Evolutionary conservation across 2,888 invertebrate genomes (phyloP).

Genomic region (Drosophila paramelanica): DNA sequence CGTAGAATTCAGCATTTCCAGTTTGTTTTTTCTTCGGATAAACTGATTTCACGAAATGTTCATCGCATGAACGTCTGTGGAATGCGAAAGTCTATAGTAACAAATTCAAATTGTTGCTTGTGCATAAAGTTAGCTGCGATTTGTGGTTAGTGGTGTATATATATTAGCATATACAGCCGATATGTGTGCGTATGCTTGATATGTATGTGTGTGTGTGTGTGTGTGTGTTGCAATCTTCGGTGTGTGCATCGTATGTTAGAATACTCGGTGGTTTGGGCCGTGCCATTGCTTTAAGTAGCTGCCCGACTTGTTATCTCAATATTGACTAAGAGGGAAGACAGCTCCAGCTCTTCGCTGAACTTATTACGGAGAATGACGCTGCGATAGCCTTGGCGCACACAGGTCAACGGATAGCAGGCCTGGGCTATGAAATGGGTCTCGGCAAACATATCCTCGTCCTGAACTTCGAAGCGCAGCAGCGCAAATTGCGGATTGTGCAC

Average conservation of each 20-base stretch:
- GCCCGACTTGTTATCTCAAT: conserved; percentile 86
- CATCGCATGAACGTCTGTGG: conserved; percentile 4
- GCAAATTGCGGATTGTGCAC: conserved; percentile 93
- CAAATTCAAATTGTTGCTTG: conserved; percentile 1
- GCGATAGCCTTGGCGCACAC: conserved; percentile 93
- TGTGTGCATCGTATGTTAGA: neutral
- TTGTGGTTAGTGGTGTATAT: neutral
- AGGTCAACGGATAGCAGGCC: conserved; percentile 94
- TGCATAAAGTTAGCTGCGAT: neutral
- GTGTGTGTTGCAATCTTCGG: conserved; percentile 1
- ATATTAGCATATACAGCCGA: neutral
- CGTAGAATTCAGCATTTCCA: neutral
- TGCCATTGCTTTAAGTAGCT: conserved; percentile 13
- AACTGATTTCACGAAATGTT: neutral
- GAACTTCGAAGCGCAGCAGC: conserved; percentile 93
- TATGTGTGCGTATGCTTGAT: neutral
- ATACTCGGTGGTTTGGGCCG: conserved; percentile 10
- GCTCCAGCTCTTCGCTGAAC: conserved; percentile 95
- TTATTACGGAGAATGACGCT: conserved; percentile 96
- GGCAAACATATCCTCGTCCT: conserved; percentile 98
- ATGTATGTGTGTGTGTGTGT: neutral
- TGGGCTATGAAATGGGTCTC: conserved; percentile 98
- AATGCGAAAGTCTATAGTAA: conserved; percentile 12
- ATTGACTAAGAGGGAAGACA: conserved; percentile 95
- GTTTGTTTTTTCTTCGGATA: no score